Evolutionary conservation across 2,797 vertebrate genomes (phyloP).

Genomic region (Nyctibius grandis): DNA sequence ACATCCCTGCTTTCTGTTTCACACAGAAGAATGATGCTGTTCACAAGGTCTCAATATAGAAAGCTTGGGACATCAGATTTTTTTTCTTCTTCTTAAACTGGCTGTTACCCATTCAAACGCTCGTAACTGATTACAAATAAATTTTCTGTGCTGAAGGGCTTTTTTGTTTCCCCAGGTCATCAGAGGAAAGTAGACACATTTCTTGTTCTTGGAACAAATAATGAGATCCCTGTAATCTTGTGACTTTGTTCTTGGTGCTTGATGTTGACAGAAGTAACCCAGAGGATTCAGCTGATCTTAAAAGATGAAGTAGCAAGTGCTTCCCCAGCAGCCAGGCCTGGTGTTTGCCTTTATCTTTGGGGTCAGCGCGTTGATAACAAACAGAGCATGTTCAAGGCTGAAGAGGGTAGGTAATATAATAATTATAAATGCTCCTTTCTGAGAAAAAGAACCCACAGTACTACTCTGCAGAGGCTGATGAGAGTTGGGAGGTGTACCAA

Average conservation of each 20-base stretch:
- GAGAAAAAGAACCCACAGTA: fast-evolving
- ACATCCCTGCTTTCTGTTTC: neutral
- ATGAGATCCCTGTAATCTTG: neutral
- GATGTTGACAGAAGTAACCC: neutral
- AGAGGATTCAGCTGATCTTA: neutral
- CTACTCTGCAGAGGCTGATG: neutral
- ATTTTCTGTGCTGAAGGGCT: constrained; percentile 12
- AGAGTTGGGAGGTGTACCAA: neutral
- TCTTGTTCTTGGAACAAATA: neutral
- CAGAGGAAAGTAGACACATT: neutral
- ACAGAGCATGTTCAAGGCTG: neutral
- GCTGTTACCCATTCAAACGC: neutral
- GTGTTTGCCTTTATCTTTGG: neutral
- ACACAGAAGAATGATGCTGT: neutral
- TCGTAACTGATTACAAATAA: neutral
- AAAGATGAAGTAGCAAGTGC: neutral
- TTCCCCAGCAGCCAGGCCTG: fast-evolving
- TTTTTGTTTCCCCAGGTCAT: constrained; percentile 42
- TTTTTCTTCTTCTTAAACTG: neutral
- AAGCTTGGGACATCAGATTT: neutral
- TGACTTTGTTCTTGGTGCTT: neutral
- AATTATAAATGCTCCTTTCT: fast-evolving
- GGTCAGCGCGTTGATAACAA: neutral
- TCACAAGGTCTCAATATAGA: neutral
- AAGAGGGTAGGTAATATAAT: neutral